These are phyloP conservation scores for Callosobruchus maculatus DNA, from an alignment of 2,888 invertebrate genomes.

Conservation along the genomic window DNA sequence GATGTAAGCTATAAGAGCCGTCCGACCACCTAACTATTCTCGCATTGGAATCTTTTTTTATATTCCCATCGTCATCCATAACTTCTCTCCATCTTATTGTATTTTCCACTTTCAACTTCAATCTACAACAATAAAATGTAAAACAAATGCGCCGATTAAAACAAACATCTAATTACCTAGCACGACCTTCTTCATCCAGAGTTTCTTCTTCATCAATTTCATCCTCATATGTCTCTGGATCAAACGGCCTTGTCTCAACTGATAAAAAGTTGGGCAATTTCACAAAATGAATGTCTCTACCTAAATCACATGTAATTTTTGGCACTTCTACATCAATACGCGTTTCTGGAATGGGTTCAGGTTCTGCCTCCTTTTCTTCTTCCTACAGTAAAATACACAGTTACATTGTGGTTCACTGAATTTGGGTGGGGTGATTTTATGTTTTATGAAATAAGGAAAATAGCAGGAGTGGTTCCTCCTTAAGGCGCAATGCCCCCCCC, in stretches of 20 bases:
- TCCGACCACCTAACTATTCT: conserved; percentile 97
- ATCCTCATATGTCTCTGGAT: conserved; percentile 92
- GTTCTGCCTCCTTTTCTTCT: conserved; percentile 69
- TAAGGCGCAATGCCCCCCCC: too few relatives aligned
- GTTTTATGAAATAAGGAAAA: too few relatives aligned
- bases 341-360: conserved; percentile 84
- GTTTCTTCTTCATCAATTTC: conserved; percentile 99
- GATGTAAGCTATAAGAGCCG: conserved; percentile 93
- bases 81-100: conserved; percentile 92
- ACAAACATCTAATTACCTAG: conserved; percentile 53
- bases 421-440: too few relatives aligned
- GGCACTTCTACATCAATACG: conserved; percentile 96
- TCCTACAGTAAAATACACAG: conserved; percentile 41
- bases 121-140: conserved; percentile 49
- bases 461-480: too few relatives aligned
- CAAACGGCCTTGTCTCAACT: conserved; percentile 95
- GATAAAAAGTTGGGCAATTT: conserved; percentile 98
- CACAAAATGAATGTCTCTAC: conserved; percentile 90
- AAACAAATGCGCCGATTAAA: not conserved
- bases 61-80: conserved; percentile 77
- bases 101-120: conserved; percentile 94
- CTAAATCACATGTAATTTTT: conserved; percentile 88
- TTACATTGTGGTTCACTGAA: not conserved
- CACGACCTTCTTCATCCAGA: conserved; percentile 94
- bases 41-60: conserved; percentile 88